phyloP scores from a whole-genome alignment of 1,140 invertebrate species.

The Coenobita brevimanus region DNA sequence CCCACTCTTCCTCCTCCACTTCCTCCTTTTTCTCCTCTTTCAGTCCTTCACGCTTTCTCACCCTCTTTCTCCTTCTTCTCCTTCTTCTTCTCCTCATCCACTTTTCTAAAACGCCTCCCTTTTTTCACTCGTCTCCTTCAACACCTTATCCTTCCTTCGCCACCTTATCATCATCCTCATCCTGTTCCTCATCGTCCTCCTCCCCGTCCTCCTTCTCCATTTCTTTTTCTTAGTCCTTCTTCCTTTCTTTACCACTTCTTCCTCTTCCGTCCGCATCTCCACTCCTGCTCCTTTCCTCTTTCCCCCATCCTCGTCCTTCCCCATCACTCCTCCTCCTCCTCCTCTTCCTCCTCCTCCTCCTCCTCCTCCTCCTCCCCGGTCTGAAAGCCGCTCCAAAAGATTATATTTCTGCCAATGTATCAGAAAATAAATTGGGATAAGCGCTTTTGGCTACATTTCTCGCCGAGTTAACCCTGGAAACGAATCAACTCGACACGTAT shows the following conservation, averaged over 20 bases:
- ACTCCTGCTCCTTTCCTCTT: not conserved
- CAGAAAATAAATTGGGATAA: slow-evolving; percentile 23
- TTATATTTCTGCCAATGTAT: slow-evolving; percentile 16
- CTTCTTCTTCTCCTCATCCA: not conserved
- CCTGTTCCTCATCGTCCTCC: not conserved
- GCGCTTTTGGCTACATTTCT: slow-evolving; percentile 5
- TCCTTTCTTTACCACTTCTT: not conserved
- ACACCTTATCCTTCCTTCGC: not conserved
- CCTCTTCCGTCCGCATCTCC: not conserved
- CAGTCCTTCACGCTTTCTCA: not conserved
- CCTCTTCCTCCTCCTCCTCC: not conserved
- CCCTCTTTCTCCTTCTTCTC: not conserved
- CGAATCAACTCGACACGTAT: not conserved
- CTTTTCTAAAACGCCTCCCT: too few species aligned
- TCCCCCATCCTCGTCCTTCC: not conserved
- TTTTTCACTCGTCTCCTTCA: not conserved
- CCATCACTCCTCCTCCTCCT: not conserved
- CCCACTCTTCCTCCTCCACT: not conserved
- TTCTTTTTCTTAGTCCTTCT: not conserved
- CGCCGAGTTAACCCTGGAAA: not conserved
- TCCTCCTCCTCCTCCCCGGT: too few species aligned
- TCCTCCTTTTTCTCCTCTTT: not conserved
- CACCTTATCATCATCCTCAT: not conserved
- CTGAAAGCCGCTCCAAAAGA: not conserved
- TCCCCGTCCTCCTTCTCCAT: not conserved